Base-by-base conservation (phyloP, 2,113 vertebrate species). In the Gobio gobio region DNA sequence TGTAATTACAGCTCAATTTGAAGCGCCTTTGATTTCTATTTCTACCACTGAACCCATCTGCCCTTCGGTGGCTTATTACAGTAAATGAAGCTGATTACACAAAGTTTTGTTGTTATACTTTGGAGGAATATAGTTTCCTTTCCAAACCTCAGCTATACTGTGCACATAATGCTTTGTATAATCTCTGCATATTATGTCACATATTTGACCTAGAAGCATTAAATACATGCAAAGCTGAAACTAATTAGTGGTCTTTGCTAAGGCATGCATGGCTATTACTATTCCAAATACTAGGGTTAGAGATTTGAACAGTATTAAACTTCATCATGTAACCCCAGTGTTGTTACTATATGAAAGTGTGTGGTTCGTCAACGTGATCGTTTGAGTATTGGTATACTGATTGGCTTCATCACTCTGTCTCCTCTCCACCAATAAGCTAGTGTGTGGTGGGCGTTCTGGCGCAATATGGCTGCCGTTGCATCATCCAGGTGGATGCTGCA, bases 31-130 rank as follows among this genome's bases (percentile, higher is more conserved):
- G 58, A 79, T 63, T 79, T 79, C 14, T 78, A 4, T 61, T 61
- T 78, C 56, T 61, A 61, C 20, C 29, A 43, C 54, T 63, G 40
- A 63, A 61, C 7, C 77, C n/a, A 63, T 79, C 61, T 79, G 58
- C 56, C 77, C 8, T 79, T 63, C 26, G n/a, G 58, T 43, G 56
- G 51, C n/a, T 79, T 63, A 79, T 79, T 79, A 63, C 40, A 79
- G 77, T 18, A 26, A 63, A 79, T 47, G 0, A 45, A 63, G 77
- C 58, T 79, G 40, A 63, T 26, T 63, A 63, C 58, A 63, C 36
- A 63, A 79, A 0, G n/a, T 26, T 63, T 47, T 79, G 58, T 79
- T 79, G 40, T 18, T 47, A 45, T 43, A 79, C n/a, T 40, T 40
- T 59, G 13, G 76, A 78, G 10, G 29, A 59, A n/a, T 70, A 22